Evolutionary conservation across 2,797 vertebrate species (phyloP).

Genomic region (Liasis olivaceus): DNA sequence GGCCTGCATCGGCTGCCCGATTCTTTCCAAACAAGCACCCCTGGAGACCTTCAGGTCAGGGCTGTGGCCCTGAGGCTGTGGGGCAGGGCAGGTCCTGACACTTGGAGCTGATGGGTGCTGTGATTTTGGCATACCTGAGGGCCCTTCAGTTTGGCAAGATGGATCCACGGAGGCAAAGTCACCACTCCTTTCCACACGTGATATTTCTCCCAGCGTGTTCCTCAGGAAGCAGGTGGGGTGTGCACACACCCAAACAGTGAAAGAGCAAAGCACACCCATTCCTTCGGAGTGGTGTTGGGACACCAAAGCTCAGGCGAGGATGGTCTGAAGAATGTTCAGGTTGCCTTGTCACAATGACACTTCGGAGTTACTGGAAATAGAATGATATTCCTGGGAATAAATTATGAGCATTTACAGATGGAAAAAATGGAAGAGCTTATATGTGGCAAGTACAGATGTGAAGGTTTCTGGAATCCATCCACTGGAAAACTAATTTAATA

Average conservation of each 20-base stretch:
- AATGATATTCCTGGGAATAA: conserved; percentile 39
- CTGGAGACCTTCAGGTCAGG: too few species aligned
- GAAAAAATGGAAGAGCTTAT: conserved; percentile 18
- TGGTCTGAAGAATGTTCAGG: background rate
- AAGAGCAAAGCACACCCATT: too few species aligned
- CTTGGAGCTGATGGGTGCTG: too few species aligned
- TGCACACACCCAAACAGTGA: background rate
- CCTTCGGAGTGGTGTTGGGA: background rate
- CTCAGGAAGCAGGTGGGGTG: too few species aligned
- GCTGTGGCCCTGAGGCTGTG: too few species aligned
- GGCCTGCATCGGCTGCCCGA: too few species aligned
- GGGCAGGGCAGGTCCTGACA: too few species aligned
- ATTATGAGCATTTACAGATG: conserved; percentile 18
- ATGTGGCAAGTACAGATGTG: background rate
- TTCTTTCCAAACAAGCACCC: too few species aligned
- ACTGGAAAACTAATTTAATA: conserved; percentile 35
- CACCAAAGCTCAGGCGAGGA: background rate
- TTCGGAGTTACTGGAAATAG: conserved; percentile 44
- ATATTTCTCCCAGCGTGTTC: background rate
- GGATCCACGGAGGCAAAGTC: too few species aligned
- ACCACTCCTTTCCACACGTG: too few species aligned
- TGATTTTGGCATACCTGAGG: too few species aligned
- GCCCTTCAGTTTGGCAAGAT: too few species aligned
- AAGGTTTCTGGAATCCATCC: conserved; percentile 35
- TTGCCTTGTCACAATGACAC: background rate